These are phyloP conservation scores for Eristalis tenax DNA, from an alignment of 2,888 invertebrate genomes.

Conservation along the genomic window DNA sequence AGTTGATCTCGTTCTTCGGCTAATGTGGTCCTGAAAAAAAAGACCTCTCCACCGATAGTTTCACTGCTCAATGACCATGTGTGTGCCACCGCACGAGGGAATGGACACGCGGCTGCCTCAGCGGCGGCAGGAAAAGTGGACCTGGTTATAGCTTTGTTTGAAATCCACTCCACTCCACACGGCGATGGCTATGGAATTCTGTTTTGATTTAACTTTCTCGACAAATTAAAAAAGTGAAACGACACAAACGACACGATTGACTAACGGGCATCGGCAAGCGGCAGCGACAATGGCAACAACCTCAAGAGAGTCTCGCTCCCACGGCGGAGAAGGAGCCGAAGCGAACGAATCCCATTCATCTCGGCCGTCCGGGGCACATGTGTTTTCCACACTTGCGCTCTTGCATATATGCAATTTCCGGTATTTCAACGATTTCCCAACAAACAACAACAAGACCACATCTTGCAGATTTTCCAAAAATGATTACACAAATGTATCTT, in stretches of 20 bases:
- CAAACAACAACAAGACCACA: background rate
- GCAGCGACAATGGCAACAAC: background rate
- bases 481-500: conserved; percentile 16
- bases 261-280: background rate
- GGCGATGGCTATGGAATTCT: conserved; percentile 11
- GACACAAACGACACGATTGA: conserved; percentile 7
- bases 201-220: conserved; percentile 56
- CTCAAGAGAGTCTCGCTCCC: background rate
- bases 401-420: conserved; percentile 21
- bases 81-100: conserved; percentile 42
- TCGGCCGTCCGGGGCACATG: conserved; percentile 8
- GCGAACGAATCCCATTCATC: background rate
- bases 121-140: background rate
- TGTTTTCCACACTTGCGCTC: conserved; percentile 17
- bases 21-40: conserved; percentile 46
- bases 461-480: conserved; percentile 38
- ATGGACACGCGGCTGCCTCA: conserved; percentile 28
- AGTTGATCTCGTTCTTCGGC: conserved; percentile 61
- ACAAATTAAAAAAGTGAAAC: conserved; percentile 57
- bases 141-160: background rate
- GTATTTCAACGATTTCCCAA: conserved; percentile 30
- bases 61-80: conserved; percentile 60
- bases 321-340: background rate
- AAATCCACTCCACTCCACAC: background rate
- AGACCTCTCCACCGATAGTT: conserved; percentile 32